phyloP scores from a whole-genome alignment of 2,113 vertebrate species.

The Oreochromis spilurus region DNA sequence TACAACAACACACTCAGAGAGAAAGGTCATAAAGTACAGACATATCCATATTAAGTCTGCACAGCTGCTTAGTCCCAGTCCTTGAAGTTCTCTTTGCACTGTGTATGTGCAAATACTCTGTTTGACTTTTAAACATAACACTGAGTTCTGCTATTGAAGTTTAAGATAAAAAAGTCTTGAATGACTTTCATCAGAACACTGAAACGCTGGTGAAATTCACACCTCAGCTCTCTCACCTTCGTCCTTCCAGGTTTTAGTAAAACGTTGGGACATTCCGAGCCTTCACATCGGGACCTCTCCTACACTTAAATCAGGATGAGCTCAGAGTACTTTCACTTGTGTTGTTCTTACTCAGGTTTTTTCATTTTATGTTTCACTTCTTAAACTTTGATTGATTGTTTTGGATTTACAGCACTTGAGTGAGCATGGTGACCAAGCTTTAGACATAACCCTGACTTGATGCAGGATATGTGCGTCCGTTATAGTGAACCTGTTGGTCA shows the following conservation, averaged over 20 bases:
- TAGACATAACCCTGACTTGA: not conserved
- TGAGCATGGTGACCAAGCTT: too few relatives aligned
- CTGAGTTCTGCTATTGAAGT: not conserved
- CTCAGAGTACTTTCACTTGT: not conserved
- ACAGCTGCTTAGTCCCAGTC: not conserved
- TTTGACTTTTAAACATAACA: too few relatives aligned
- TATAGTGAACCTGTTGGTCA: not conserved
- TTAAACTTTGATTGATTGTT: not conserved
- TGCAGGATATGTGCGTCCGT: not conserved
- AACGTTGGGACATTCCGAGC: rapidly evolving
- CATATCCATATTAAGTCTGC: not conserved
- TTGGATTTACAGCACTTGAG: not conserved
- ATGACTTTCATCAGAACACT: not conserved
- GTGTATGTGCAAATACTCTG: not conserved
- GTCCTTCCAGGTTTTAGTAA: not conserved
- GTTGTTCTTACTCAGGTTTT: not conserved
- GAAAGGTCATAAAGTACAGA: not conserved
- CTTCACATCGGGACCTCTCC: not conserved
- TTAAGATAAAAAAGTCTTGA: not conserved
- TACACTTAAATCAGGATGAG: not conserved
- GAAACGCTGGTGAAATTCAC: not conserved
- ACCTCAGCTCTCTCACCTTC: not conserved
- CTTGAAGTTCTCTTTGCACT: not conserved
- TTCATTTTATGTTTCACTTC: not conserved
- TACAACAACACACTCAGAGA: not conserved